phyloP scores from a whole-genome alignment of 1,140 invertebrate genomes.

The Eufriesea mexicana region DNA sequence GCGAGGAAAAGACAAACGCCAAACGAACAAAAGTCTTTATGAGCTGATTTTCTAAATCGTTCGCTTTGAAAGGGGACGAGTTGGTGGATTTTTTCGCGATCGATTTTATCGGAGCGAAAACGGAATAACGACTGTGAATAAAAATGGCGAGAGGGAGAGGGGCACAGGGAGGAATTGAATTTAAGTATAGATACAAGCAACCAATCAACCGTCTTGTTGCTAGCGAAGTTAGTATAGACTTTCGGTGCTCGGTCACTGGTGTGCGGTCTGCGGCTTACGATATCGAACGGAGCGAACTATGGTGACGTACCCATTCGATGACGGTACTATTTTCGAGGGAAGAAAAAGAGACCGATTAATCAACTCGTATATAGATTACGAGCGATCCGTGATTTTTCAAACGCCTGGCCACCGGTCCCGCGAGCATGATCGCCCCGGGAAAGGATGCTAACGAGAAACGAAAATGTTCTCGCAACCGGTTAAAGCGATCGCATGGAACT shows the following conservation, averaged over 20 bases:
- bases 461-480: neutral
- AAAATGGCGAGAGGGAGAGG: no score
- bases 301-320: slow-evolving; percentile 44
- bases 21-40: slow-evolving; percentile 26
- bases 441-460: neutral
- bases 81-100: neutral
- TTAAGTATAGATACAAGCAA: slow-evolving; percentile 57
- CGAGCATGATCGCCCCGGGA: neutral
- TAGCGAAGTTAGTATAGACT: slow-evolving; percentile 53
- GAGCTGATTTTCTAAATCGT: slow-evolving; percentile 40
- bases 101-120: slow-evolving; percentile 18
- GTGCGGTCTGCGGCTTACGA: slow-evolving; percentile 58
- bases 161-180: slow-evolving; percentile 35
- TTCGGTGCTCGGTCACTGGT: slow-evolving; percentile 55
- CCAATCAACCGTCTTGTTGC: slow-evolving; percentile 51
- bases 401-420: no score
- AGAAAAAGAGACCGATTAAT: slow-evolving; percentile 26
- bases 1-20: neutral
- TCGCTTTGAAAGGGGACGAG: slow-evolving; percentile 17
- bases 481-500: neutral
- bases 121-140: neutral
- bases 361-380: neutral
- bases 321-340: neutral
- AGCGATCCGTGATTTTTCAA: neutral
- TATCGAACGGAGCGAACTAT: slow-evolving; percentile 57